Percentiles rank a stretch among this genome's conserved stretches.
Evolutionary conservation across 2,797 vertebrate species (phyloP).

Genomic region (Catamblyrhynchus diadema): DNA sequence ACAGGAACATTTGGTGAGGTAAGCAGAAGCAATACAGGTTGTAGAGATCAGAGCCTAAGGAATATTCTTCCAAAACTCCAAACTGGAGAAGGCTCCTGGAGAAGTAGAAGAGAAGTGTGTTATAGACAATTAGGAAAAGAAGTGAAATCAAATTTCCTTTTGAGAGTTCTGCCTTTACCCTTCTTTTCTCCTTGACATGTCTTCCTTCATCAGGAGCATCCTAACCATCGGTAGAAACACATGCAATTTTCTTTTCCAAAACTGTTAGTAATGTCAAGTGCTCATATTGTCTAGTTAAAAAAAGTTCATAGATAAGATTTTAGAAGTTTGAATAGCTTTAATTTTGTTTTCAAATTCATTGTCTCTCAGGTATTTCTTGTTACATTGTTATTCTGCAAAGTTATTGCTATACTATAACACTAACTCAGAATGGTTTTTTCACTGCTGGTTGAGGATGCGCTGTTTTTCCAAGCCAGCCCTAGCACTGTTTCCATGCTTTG

Average conservation of each 20-base stretch:
- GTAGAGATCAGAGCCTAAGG: neutral
- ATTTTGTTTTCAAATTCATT: neutral
- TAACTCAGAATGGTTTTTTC: neutral
- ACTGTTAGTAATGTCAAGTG: neutral
- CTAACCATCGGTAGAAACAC: neutral
- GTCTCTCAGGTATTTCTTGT: neutral
- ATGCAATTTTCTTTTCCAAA: neutral
- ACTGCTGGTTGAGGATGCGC: neutral
- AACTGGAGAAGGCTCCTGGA: neutral
- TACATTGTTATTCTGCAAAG: neutral
- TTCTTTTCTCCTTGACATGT: neutral
- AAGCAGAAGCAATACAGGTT: neutral
- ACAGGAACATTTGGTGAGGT: neutral
- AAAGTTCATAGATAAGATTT: neutral
- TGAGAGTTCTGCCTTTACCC: neutral
- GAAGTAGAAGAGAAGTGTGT: neutral
- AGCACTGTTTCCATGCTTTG: neutral
- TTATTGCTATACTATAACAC: neutral
- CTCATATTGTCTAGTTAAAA: accelerated
- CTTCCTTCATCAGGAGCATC: neutral
- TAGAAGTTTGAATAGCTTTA: neutral
- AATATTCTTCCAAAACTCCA: neutral
- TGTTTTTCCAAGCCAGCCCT: neutral
- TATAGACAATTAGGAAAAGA: neutral
- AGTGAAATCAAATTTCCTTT: neutral